Evolutionary conservation across 2,113 vertebrate species (phyloP).

Genomic region (Alethe diademata): DNA sequence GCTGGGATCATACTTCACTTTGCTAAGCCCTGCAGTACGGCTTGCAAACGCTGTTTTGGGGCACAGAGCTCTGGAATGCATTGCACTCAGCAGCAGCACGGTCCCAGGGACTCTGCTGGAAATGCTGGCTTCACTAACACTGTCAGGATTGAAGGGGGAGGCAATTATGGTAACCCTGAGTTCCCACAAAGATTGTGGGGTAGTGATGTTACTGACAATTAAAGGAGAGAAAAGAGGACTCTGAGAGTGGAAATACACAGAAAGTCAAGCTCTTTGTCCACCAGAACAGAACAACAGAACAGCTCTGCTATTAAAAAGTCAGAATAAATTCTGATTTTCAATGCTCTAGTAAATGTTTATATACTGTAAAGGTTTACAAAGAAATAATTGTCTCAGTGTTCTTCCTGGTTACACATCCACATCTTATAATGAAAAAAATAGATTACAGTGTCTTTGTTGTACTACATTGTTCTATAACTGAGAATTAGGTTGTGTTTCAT

Average conservation of each 20-base stretch:
- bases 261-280: background rate
- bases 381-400: background rate
- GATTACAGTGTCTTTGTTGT: background rate
- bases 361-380: background rate
- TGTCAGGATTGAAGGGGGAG: background rate
- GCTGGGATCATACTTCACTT: background rate
- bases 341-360: background rate
- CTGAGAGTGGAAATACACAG: background rate
- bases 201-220: background rate
- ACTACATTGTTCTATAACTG: background rate
- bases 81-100: background rate
- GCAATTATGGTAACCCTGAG: background rate
- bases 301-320: background rate
- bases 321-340: background rate
- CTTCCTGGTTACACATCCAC: background rate
- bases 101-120: background rate
- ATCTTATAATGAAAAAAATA: background rate
- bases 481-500: background rate
- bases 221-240: background rate
- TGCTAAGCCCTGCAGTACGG: background rate
- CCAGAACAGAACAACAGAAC: background rate
- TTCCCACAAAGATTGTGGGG: accelerated
- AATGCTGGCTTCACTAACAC: background rate
- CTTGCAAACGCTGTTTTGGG: background rate
- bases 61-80: background rate